Conservation (phyloP, 2,113 vertebrate species). For the Larimichthys crocea region DNA sequence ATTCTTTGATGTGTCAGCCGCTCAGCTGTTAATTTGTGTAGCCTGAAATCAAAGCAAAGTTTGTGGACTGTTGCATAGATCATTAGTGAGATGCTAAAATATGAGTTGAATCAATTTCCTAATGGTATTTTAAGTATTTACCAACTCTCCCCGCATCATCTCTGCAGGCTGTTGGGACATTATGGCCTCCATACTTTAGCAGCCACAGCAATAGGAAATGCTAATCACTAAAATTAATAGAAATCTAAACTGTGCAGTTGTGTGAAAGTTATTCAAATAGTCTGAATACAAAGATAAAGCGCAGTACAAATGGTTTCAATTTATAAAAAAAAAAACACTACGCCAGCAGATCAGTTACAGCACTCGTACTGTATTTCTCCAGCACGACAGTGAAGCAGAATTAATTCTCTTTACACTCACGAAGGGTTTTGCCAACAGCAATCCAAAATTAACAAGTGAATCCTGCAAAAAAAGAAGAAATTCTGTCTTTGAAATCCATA, state of each 20-base stretch:
- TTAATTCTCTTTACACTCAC: conserved; percentile 38
- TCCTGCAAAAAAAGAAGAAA: neutral
- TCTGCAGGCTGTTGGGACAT: neutral
- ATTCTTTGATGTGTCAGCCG: too few relatives aligned
- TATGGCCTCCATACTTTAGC: neutral
- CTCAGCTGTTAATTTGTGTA: too few relatives aligned
- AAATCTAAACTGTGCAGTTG: conserved; percentile 9
- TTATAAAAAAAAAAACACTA: neutral
- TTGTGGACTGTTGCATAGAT: too few relatives aligned
- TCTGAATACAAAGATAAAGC: conserved; percentile 20
- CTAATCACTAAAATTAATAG: conserved; percentile 17
- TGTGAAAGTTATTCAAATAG: conserved; percentile 17
- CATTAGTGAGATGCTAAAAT: too few relatives aligned
- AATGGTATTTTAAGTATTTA: conserved; percentile 1
- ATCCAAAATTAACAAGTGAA: conserved; percentile 53
- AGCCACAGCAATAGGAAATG: neutral
- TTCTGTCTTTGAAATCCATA: conserved; percentile 55
- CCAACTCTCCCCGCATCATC: neutral
- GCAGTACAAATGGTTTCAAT: conserved; percentile 25
- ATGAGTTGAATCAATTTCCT: too few relatives aligned
- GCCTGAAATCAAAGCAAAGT: too few relatives aligned
- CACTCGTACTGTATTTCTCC: conserved; percentile 22
- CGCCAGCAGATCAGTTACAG: conserved; percentile 15
- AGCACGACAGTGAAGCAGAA: conserved; percentile 25
- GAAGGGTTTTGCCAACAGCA: conserved; percentile 43